phyloP scores from a whole-genome alignment of 2,113 vertebrate species.

The Trogon surrucura region DNA sequence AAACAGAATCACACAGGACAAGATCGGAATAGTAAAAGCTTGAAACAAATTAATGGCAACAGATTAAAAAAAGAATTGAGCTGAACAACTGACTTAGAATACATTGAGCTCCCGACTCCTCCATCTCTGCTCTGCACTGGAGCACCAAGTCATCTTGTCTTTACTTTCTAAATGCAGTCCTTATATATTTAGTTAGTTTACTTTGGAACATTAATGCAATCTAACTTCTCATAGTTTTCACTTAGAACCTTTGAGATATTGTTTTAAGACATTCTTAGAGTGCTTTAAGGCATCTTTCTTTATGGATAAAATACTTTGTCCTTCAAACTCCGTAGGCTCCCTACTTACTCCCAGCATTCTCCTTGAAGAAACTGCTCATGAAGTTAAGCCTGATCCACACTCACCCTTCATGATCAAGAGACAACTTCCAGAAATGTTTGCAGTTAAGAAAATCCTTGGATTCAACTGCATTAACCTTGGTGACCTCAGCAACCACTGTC shows the following conservation, averaged over 20 bases:
- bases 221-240: not conserved
- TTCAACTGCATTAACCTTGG: not conserved
- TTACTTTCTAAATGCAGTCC: not conserved
- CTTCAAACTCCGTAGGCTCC: not conserved
- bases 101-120: not conserved
- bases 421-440: not conserved
- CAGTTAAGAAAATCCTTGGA: not conserved
- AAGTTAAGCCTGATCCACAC: not conserved
- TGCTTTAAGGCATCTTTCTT: not conserved
- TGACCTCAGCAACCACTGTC: not conserved
- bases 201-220: not conserved
- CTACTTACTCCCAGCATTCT: not conserved
- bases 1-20: not conserved
- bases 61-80: not conserved
- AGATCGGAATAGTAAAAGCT: not conserved
- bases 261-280: not conserved
- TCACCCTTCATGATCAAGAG: not conserved
- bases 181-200: not conserved
- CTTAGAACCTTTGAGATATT: not conserved
- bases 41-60: not conserved
- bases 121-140: not conserved
- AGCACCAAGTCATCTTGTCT: not conserved
- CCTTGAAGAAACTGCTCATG: not conserved
- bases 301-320: not conserved
- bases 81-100: not conserved